Conservation (phyloP, 2,113 vertebrate species). For the Rhegmatorhina hoffmannsi region DNA sequence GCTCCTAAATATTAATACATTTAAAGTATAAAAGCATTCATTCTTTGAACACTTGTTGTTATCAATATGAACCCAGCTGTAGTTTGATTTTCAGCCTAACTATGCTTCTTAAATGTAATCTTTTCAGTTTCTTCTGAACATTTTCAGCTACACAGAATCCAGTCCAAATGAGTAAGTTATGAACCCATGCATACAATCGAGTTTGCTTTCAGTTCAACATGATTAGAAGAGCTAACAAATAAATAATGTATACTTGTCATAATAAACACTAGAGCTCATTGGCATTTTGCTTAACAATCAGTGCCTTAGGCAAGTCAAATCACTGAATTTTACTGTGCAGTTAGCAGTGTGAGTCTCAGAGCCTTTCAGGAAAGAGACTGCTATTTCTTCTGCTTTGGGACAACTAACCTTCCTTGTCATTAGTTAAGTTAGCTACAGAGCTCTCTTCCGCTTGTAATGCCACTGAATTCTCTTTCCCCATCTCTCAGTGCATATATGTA, state of each 20-base stretch:
- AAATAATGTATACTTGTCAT: not conserved
- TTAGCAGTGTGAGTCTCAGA: not conserved
- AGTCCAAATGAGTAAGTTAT: not conserved
- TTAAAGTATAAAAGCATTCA: not conserved
- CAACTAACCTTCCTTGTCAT: not conserved
- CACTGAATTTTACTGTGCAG: not conserved
- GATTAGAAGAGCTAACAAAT: not conserved
- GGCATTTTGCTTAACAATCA: not conserved
- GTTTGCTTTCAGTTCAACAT: not conserved
- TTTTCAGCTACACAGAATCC: not conserved
- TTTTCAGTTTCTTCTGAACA: not conserved
- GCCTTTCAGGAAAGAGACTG: not conserved
- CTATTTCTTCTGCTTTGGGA: not conserved
- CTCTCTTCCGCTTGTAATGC: not conserved
- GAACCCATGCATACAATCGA: not conserved
- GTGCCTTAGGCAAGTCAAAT: not conserved
- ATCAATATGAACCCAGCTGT: not conserved
- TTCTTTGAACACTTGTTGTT: not conserved
- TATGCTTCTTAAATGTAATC: not conserved
- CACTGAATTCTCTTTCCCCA: not conserved
- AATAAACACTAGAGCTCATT: not conserved
- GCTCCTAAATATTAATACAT: not conserved
- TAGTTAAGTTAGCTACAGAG: not conserved
- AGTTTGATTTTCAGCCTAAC: not conserved
- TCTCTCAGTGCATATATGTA: accelerated